These are phyloP conservation scores for Musca vetustissima DNA, from an alignment of 1,140 invertebrate genomes.

Conservation along the genomic window DNA sequence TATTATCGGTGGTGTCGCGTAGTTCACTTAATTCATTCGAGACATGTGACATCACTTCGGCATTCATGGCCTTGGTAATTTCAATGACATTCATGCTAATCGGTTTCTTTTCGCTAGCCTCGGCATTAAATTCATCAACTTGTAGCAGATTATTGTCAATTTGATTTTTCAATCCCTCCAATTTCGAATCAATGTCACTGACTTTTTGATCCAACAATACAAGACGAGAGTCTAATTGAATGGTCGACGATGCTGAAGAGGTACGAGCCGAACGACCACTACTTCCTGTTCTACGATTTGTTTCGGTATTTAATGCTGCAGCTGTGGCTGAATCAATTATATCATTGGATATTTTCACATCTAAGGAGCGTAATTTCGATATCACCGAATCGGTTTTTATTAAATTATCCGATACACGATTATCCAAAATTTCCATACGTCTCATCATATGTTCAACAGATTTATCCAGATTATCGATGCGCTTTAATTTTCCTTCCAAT, in stretches of 20 bases:
- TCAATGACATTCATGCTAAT: constrained; percentile 77
- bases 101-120: constrained; percentile 82
- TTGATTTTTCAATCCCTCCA: constrained; percentile 76
- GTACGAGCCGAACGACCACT: constrained; percentile 33
- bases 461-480: constrained; percentile 83
- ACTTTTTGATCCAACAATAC: constrained; percentile 77
- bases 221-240: constrained; percentile 63
- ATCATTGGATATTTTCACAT: constrained; percentile 70
- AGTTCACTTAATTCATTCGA: constrained; percentile 74
- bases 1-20: constrained; percentile 70
- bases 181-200: constrained; percentile 75
- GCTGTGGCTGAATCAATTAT: constrained; percentile 27
- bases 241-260: constrained; percentile 35
- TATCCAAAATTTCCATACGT: constrained; percentile 77
- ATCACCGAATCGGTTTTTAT: constrained; percentile 81
- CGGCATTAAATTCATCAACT: constrained; percentile 77
- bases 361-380: constrained; percentile 70
- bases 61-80: constrained; percentile 75
- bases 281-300: constrained; percentile 21
- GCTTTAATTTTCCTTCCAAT: constrained; percentile 80
- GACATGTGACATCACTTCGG: constrained; percentile 74
- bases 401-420: constrained; percentile 77
- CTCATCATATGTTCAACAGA: constrained; percentile 83
- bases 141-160: constrained; percentile 78
- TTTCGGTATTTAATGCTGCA: constrained; percentile 8